Percentiles rank a stretch among this genome's conserved stretches.
Evolutionary conservation across 2,113 vertebrate species (phyloP).

Genomic region (Toxotes chatareus): DNA sequence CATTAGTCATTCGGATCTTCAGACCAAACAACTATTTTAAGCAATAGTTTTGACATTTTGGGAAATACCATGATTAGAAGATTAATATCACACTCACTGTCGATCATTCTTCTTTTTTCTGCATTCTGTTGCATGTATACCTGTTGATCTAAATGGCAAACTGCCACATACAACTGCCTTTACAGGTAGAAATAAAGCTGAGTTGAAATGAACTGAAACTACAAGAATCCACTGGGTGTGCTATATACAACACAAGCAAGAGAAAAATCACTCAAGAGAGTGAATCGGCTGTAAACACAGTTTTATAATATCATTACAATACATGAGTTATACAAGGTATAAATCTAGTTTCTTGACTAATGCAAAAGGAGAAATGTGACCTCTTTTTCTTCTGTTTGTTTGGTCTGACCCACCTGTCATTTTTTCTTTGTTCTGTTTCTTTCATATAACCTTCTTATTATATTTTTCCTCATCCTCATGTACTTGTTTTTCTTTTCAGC

Average conservation of each 20-base stretch:
- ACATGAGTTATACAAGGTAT: background rate
- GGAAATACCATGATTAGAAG: too few relatives aligned
- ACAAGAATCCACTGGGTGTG: background rate
- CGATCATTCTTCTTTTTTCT: background rate
- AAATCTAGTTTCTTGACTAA: background rate
- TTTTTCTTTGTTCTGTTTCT: slow-evolving; percentile 12
- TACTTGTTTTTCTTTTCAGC: slow-evolving; percentile 1
- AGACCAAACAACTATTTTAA: too few relatives aligned
- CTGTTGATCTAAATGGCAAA: background rate
- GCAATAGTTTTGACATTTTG: too few relatives aligned
- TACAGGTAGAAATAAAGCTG: background rate
- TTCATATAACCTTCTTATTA: slow-evolving; percentile 16
- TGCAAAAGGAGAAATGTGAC: background rate
- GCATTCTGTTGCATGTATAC: too few relatives aligned
- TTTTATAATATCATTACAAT: background rate
- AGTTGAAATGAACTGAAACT: background rate
- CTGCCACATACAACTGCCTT: background rate
- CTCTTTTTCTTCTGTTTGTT: background rate
- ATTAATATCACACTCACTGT: too few relatives aligned
- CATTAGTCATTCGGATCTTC: too few relatives aligned
- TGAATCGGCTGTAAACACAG: background rate
- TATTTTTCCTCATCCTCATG: background rate
- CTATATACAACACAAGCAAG: background rate
- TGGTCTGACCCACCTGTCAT: background rate
- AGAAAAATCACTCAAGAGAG: background rate